A percentile compares a stretch with the other conserved stretches of the same genome.
Evolutionary conservation across 2,888 invertebrate species (phyloP).

Genomic region (Philereme vetulata): DNA sequence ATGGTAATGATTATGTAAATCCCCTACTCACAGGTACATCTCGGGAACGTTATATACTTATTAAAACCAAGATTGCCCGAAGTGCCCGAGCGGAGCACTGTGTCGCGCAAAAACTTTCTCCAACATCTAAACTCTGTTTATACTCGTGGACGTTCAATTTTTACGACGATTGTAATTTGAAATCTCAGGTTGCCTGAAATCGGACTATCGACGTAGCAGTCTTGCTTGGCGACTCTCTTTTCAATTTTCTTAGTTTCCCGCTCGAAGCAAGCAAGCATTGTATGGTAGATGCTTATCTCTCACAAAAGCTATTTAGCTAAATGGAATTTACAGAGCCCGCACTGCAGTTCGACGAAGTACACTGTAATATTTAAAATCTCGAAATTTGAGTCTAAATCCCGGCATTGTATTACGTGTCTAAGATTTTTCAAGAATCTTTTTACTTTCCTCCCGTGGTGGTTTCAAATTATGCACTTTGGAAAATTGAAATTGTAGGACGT

Average conservation of each 20-base stretch:
- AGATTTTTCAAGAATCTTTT: slow-evolving; percentile 65
- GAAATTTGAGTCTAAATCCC: slow-evolving; percentile 77
- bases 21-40: slow-evolving; percentile 81
- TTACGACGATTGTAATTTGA: slow-evolving; percentile 75
- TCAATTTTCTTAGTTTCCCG: slow-evolving; percentile 83
- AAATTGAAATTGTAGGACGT: slow-evolving; percentile 61
- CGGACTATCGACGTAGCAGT: slow-evolving; percentile 75
- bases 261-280: slow-evolving; percentile 77
- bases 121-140: slow-evolving; percentile 60
- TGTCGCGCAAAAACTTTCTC: slow-evolving; percentile 72
- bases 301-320: slow-evolving; percentile 83
- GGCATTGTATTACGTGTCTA: slow-evolving; percentile 74
- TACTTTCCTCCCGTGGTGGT: slow-evolving; percentile 48
- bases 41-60: slow-evolving; percentile 81
- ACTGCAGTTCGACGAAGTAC: slow-evolving; percentile 82
- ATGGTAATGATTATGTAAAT: slow-evolving; percentile 85
- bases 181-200: slow-evolving; percentile 77
- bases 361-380: slow-evolving; percentile 82
- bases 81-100: slow-evolving; percentile 59
- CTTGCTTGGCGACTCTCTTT: slow-evolving; percentile 80
- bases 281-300: slow-evolving; percentile 83
- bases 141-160: slow-evolving; percentile 63
- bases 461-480: slow-evolving; percentile 67
- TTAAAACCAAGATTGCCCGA: slow-evolving; percentile 81
- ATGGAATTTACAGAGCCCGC: slow-evolving; percentile 83